Evolutionary conservation across 1,140 invertebrate genomes (phyloP).

Genomic region (Cotesia chilonis): DNA sequence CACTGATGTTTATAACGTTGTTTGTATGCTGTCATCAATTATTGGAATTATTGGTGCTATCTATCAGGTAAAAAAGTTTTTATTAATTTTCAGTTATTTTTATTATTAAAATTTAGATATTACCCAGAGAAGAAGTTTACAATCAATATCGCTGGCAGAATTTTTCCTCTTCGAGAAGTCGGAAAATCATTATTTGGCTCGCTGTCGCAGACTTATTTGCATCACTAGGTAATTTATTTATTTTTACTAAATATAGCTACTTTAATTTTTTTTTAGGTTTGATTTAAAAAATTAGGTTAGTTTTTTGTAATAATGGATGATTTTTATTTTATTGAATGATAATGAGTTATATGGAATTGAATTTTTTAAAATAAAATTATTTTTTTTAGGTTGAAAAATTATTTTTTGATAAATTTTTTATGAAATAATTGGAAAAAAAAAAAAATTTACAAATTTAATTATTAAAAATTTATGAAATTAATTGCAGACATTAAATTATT

Average conservation of each 20-base stretch:
- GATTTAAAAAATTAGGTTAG: too few relatives aligned
- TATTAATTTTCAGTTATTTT: background rate
- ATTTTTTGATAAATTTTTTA: too few relatives aligned
- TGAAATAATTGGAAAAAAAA: too few relatives aligned
- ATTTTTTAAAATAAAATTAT: too few relatives aligned
- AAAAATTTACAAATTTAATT: too few relatives aligned
- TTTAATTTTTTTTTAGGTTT: too few relatives aligned
- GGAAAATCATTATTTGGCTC: constrained; percentile 79
- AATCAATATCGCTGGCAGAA: constrained; percentile 65
- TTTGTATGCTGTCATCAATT: constrained; percentile 76
- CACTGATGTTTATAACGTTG: constrained; percentile 74
- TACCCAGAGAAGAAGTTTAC: constrained; percentile 62
- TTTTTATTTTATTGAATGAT: too few relatives aligned
- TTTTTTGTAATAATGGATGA: too few relatives aligned
- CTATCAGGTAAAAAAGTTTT: constrained; percentile 71
- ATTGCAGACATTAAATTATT: too few relatives aligned
- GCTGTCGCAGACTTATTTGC: constrained; percentile 81
- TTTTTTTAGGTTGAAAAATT: too few relatives aligned
- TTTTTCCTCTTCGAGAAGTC: constrained; percentile 70
- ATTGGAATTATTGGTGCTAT: constrained; percentile 77
- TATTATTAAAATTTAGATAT: constrained; percentile 54
- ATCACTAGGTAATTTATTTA: constrained; percentile 70
- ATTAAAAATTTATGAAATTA: too few relatives aligned
- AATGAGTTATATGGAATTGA: too few relatives aligned
- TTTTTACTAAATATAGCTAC: constrained; percentile 40